A percentile compares a stretch with the other conserved stretches of the same genome.
These are phyloP conservation scores for Marmota flaviventris DNA, from an alignment of 2,113 vertebrate genomes.

Conservation along the genomic window DNA sequence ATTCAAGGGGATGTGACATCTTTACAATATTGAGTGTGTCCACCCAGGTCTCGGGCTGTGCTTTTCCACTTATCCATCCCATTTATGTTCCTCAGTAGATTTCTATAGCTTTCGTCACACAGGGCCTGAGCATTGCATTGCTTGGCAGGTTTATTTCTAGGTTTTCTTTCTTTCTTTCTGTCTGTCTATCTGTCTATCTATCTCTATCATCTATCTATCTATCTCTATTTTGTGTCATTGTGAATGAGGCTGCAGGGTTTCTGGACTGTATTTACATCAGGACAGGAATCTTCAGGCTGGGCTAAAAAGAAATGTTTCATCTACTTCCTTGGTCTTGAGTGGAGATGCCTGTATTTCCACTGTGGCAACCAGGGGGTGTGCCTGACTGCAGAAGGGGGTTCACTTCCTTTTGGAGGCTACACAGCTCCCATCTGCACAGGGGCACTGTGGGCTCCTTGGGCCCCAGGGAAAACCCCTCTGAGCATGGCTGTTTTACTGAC, in stretches of 20 bases:
- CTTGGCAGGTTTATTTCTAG: constrained; percentile 40
- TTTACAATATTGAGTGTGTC: constrained; percentile 62
- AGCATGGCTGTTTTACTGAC: rapidly evolving
- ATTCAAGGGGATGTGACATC: constrained; percentile 61
- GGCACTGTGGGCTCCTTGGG: rapidly evolving
- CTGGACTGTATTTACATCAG: not conserved
- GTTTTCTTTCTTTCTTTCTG: not conserved
- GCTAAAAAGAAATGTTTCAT: not conserved
- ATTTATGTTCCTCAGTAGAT: constrained; percentile 65
- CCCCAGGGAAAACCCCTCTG: rapidly evolving
- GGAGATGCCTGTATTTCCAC: not conserved
- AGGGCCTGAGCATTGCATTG: constrained; percentile 55
- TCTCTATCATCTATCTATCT: too few relatives aligned
- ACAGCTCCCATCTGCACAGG: not conserved
- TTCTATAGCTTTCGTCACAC: constrained; percentile 68
- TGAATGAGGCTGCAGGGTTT: not conserved
- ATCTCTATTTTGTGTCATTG: not conserved
- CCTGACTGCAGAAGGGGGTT: rapidly evolving
- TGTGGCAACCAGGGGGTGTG: not conserved
- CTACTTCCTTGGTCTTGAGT: not conserved
- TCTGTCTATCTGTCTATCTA: not conserved
- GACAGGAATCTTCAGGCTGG: not conserved
- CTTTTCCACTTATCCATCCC: constrained; percentile 55
- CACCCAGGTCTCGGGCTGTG: constrained; percentile 34
- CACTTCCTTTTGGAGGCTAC: not conserved